Evolutionary conservation across 1,140 invertebrate species (phyloP), one percentile per base, ranked within the genome.

Genomic region (Atta cephalotes): DNA sequence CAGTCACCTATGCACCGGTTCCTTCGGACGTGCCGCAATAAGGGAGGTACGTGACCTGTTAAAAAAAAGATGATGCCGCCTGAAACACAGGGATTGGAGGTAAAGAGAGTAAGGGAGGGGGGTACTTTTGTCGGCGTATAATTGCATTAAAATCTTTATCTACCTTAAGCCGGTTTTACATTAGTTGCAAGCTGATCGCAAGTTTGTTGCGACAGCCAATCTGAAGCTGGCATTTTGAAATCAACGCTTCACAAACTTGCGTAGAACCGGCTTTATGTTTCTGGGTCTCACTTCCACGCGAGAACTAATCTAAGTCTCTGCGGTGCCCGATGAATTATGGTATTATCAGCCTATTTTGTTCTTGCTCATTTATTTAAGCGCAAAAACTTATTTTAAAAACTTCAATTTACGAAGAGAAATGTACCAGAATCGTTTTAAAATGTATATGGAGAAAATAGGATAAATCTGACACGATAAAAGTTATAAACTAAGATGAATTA

Each of bases 1-100:
- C 87, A 63, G 88, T 89, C 88, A 86, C 88, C 81, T 86, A 82
- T 81, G 87, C 87, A 88, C 88, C 88, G 88, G 88, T 88, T 89
- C 77, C 77, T 60, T 66, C 62, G 63, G 76, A 89, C 51, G 74
- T 68, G 87, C 58, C n/a, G 88, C 87, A 89, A 88, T 89, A 89
- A 90, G 82, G 63, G 74, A 89, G 87, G 84, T 90, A 87, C 82
- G 77, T 87, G 89, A 90, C 87, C 78, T 74, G 70, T 51, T 74
- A 62, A 68, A 74, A 76, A 82, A 74, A 60, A 49, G 14, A 58
- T 31, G 39, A 35, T 74, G 14, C 56, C 68, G 39, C 56, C 39
- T 12, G 68, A 39, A 60, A 56, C n/a, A 31, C 9, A 14, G 10
- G 39, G 39, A 35, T 18, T 49, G 45, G 16, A 9, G 56, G 35